A percentile compares a stretch with the other conserved stretches of the same genome.
Conservation (phyloP, 2,113 vertebrate species). For the Semnopithecus entellus region DNA sequence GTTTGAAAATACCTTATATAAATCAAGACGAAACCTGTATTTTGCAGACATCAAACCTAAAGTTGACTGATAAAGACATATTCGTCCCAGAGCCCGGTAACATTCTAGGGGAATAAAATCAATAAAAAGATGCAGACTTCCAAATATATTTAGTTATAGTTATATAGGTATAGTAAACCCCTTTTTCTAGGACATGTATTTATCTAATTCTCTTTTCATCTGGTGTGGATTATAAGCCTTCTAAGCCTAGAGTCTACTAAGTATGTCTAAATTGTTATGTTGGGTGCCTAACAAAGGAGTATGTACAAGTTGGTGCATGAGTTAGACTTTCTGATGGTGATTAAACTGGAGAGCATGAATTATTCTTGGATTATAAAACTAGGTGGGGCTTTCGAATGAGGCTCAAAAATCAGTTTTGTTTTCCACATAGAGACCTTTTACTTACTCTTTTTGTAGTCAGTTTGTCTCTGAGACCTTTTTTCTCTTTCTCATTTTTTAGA, state of each 20-base stretch:
- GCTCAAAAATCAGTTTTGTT: constrained; percentile 10
- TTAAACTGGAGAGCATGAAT: constrained; percentile 31
- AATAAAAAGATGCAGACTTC: neutral
- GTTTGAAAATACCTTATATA: neutral
- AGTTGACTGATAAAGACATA: neutral
- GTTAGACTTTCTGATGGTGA: constrained; percentile 6
- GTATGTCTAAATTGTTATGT: neutral
- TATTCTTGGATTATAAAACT: constrained; percentile 27
- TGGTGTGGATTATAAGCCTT: neutral
- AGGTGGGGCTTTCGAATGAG: neutral
- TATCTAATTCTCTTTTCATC: neutral
- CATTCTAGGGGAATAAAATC: neutral
- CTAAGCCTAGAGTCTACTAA: neutral
- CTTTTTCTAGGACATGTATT: neutral
- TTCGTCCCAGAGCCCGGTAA: neutral
- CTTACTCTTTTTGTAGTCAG: neutral
- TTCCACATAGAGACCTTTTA: neutral
- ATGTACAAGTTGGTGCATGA: neutral
- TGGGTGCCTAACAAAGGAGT: neutral
- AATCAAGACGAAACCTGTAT: neutral
- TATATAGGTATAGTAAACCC: neutral
- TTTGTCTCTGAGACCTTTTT: neutral
- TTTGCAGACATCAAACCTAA: neutral
- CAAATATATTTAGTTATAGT: neutral
- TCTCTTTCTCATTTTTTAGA: neutral